Percentiles rank a stretch among this genome's conserved stretches.
Conservation (phyloP, 2,797 vertebrate species). For the Hydrolagus colliei region DNA sequence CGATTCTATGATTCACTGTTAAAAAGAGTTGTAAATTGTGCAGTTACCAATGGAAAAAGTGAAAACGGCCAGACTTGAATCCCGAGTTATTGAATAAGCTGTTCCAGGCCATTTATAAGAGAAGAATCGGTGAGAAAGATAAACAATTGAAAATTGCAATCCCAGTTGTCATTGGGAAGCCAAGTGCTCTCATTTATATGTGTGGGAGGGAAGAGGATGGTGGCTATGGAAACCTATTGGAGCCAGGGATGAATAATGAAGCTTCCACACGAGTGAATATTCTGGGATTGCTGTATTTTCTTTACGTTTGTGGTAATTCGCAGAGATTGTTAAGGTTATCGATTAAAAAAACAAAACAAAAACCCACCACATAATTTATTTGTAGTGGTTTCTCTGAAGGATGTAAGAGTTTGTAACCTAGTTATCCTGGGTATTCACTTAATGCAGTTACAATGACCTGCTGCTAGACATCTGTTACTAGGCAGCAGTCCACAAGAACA, state of each 20-base stretch:
- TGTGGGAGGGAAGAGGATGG: not conserved
- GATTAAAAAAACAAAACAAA: no score
- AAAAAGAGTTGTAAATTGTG: no score
- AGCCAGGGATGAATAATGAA: not conserved
- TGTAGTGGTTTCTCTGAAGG: no score
- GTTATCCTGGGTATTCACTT: no score
- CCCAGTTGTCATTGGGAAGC: not conserved
- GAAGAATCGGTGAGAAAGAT: not conserved
- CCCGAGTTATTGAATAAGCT: not conserved
- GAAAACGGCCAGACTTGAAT: not conserved
- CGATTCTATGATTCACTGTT: no score
- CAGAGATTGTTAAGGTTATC: no score
- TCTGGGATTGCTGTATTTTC: constrained; percentile 3
- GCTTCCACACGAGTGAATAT: not conserved
- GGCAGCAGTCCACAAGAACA: no score
- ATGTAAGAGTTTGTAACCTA: no score
- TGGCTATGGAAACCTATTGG: not conserved
- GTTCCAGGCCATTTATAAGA: not conserved
- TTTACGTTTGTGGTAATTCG: not conserved
- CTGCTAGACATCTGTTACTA: no score
- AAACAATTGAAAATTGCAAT: constrained; percentile 16
- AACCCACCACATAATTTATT: no score
- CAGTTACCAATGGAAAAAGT: no score
- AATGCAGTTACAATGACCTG: no score
- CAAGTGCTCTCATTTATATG: not conserved